Base-by-base conservation (phyloP, 2,113 vertebrate species). In the Anoura caudifer region DNA sequence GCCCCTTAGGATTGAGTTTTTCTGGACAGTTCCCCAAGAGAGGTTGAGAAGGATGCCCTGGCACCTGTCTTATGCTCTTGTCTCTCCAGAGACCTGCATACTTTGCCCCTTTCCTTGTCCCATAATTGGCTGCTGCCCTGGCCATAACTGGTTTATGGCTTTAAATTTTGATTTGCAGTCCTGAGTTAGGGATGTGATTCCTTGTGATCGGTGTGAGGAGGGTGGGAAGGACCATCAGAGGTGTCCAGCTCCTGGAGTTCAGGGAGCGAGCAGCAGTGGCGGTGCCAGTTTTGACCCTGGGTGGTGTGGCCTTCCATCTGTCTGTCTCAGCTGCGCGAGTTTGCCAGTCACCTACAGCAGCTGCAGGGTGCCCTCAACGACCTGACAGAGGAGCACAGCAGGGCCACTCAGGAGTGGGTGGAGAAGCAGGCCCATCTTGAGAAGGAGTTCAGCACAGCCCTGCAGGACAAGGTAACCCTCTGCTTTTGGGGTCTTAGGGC, bases 391-490 rank as follows among this genome's bases (percentile, higher is more conserved):
- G 98, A 98, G 52, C 99, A 99, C 91, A 97, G 95, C 4, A 90
- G 95, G 4, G 97, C 98, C 52, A 91, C 99, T 96, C 96, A 76
- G 16, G 98, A 99, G 61, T 98, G 98, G 31, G 90, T 41, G 26
- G 98, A 97, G 38, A 98, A 98, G 96, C 98, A 97, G 61, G 95
- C 20, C 3, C 91, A 95, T 10, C 97, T 99, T 9, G 98, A 99
- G 96, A 98, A 80, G 0, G 99, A 99, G 19, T 99, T 99, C 22
- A 79, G 43, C 33, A 89, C 97, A 38, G 98, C 98, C 26, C 94
- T 99, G 7, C 97, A 98, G 31, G 98, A 99, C 87, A 99, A 99
- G 99, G 99, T 99, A 86, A 97, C 92, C 11, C 33, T 36, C 31
- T 12, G 7, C 63, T 87, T 87, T 33, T 2, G 31, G 24, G 72